Conservation (phyloP, 2,797 vertebrate species). For the Sebastolobus alascanus region DNA sequence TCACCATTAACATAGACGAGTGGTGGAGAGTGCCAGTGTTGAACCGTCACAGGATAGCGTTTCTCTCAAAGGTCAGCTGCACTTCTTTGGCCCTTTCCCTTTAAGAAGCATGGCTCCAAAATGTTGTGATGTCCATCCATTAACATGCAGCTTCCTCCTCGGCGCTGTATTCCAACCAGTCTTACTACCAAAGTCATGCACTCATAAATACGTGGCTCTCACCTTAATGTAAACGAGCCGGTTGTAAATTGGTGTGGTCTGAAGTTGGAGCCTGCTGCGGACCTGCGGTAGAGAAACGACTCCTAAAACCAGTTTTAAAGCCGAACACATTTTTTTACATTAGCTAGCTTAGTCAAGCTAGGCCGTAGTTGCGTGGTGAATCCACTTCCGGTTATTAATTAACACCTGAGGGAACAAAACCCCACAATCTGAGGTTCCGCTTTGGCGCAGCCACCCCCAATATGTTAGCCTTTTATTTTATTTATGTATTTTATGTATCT, state of each 20-base stretch:
- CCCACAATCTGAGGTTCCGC: not conserved
- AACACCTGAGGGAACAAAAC: not conserved
- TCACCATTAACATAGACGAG: not conserved
- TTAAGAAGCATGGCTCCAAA: not conserved
- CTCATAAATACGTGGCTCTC: no score
- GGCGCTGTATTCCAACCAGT: not conserved
- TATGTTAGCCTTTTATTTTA: not conserved
- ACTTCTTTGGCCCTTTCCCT: not conserved
- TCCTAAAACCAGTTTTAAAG: not conserved
- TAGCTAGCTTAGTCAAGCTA: no score
- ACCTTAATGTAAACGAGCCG: not conserved
- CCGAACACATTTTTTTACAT: not conserved
- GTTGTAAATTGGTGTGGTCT: not conserved
- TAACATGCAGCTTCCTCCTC: not conserved
- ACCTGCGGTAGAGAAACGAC: no score
- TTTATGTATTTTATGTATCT: not conserved
- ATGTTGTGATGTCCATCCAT: not conserved
- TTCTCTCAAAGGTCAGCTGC: not conserved
- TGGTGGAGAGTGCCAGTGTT: not conserved
- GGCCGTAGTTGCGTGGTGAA: not conserved
- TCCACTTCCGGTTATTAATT: conserved; percentile 2
- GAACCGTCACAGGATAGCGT: not conserved
- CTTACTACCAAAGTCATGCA: not conserved
- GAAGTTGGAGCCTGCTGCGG: no score
- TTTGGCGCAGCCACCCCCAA: not conserved